These are phyloP conservation scores for Lobophora halterata DNA, from an alignment of 2,888 invertebrate genomes.

Conservation along the genomic window DNA sequence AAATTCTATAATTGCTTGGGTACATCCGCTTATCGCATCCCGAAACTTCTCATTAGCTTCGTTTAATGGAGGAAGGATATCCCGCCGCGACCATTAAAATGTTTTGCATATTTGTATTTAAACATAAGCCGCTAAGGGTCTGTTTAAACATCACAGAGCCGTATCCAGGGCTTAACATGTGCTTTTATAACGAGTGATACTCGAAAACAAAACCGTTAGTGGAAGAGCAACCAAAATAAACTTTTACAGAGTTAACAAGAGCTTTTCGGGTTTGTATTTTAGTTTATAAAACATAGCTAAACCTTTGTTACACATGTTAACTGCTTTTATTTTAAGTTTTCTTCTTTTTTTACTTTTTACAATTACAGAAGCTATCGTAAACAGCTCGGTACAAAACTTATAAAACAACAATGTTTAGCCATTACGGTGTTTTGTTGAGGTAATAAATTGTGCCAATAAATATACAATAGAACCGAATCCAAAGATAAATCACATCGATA, in stretches of 20 bases:
- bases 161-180: background rate
- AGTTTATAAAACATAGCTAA: constrained; percentile 6
- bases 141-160: constrained; percentile 1
- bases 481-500: constrained; percentile 34
- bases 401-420: no score
- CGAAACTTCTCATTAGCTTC: constrained; percentile 12
- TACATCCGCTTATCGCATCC: constrained; percentile 10
- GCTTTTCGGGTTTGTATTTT: no score
- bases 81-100: constrained; percentile 18
- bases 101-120: constrained; percentile 17
- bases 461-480: constrained; percentile 20
- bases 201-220: background rate
- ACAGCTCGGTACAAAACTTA: no score
- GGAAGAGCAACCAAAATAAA: no score
- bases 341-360: no score
- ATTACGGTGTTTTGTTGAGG: constrained; percentile 6
- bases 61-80: constrained; percentile 13
- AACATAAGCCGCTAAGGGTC: constrained; percentile 2
- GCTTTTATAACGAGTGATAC: background rate
- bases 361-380: no score
- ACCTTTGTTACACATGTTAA: no score
- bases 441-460: constrained; percentile 18
- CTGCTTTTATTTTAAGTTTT: no score
- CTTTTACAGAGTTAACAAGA: no score
- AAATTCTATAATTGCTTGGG: constrained; percentile 5